phyloP scores from a whole-genome alignment of 2,113 vertebrate genomes.

The Melanocharis versteri region DNA sequence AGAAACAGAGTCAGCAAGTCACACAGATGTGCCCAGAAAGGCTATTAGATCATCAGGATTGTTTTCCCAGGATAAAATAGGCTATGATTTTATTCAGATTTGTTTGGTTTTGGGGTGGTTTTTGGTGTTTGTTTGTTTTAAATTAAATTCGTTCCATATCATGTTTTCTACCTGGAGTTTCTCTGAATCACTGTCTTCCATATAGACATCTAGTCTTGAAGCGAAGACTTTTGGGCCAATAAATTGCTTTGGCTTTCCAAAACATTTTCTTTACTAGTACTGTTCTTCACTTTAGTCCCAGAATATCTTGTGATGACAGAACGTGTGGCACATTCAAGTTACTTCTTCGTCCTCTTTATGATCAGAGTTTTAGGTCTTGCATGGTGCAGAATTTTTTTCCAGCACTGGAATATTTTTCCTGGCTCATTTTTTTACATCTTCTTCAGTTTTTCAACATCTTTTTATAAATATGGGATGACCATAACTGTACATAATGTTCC shows the following conservation, averaged over 20 bases:
- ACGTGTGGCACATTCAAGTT: not conserved
- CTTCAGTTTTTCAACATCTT: conserved; percentile 9
- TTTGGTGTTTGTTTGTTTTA: not conserved
- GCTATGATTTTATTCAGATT: not conserved
- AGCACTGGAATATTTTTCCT: not conserved
- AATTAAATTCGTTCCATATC: not conserved
- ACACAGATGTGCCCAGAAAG: not conserved
- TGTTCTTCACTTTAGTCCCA: not conserved
- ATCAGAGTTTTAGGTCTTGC: not conserved
- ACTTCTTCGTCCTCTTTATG: not conserved
- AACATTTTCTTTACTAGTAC: not conserved
- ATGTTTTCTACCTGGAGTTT: not conserved
- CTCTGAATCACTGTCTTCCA: not conserved
- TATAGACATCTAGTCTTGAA: not conserved
- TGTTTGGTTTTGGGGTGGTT: not conserved
- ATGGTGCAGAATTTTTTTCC: not conserved
- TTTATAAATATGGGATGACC: not conserved
- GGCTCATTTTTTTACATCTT: not conserved
- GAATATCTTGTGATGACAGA: not conserved
- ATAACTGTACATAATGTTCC: not conserved
- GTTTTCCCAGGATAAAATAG: not conserved
- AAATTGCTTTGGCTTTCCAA: not conserved
- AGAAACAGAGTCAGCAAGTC: not conserved
- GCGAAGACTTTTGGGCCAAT: not conserved
- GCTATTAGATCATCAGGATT: not conserved